A percentile compares a stretch with the other conserved stretches of the same genome.
Evolutionary conservation across 2,113 vertebrate species (phyloP).

Genomic region (Sapajus apella): DNA sequence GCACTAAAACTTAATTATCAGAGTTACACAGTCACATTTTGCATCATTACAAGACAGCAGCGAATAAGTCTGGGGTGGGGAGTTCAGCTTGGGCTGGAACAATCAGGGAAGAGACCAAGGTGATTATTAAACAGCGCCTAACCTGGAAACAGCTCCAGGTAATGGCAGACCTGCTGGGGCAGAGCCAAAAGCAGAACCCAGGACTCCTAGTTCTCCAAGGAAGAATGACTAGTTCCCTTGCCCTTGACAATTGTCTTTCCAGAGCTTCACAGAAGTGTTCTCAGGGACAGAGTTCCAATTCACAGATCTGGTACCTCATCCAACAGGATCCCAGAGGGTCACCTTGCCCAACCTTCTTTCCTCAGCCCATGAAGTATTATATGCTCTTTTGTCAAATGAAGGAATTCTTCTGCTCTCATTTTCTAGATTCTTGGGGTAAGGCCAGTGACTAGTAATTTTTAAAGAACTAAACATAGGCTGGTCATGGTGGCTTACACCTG

Average conservation of each 20-base stretch:
- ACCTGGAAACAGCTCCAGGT: not conserved
- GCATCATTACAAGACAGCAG: not conserved
- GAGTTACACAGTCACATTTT: not conserved
- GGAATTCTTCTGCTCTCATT: not conserved
- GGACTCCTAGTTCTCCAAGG: not conserved
- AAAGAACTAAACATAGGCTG: not conserved
- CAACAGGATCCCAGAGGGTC: not conserved
- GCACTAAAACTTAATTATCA: not conserved
- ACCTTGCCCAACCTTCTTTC: not conserved
- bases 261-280: not conserved
- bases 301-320: not conserved
- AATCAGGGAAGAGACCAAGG: not conserved
- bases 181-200: not conserved
- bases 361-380: not conserved
- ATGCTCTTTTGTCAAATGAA: not conserved
- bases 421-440: slow-evolving; percentile 31
- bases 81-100: not conserved
- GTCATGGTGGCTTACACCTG: not conserved
- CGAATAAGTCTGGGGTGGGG: not conserved
- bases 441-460: not conserved
- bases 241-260: not conserved
- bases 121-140: not conserved
- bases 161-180: not conserved
- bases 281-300: not conserved
- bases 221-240: not conserved